Base-by-base conservation (phyloP, 2,888 invertebrate species). In the Drosophila mimica region DNA sequence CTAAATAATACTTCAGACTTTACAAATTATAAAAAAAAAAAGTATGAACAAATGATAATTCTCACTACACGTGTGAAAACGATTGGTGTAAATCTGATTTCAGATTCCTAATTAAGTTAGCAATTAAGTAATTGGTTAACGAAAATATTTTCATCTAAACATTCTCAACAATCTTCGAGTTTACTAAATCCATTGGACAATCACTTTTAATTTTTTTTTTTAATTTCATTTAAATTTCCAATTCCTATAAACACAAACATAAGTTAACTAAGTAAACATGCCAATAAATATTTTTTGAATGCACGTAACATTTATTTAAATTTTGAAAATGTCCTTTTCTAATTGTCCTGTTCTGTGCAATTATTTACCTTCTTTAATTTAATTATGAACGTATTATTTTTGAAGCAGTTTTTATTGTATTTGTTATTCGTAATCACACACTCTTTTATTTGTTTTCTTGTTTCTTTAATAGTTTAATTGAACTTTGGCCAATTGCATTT, bases 401-500 rank as follows among this genome's bases (percentile, higher is more conserved):
- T 13, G 17, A 30, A 51, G 28, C n/a, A n/a, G 3, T 33, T 46
- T n/a, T 43, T 28, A 20, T 58, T 11, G n/a, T 7, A 20, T 53
- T 15, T n/a, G 17, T 46, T 30, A 30, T 52, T 53, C 33, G 40
- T 25, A 40, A 25, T 20, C 25, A n/a, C 38, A 56, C 60, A 69
- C 75, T 52, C 63, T 60, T 34, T 36, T 15, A 49, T 62, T 51
- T 62, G 9, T 43, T 40, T 13, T 40, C 62, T 53, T 49, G 17
- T 43, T 43, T n/a, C 13, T 51, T 58, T 61, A n/a, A 49, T 63
- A 34, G 31, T 51, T 60, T 60, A 34, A 60, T 74, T 75, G 38
- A 79, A 75, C 57, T 60, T 67, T 52, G 33, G 53, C 63, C 57
- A 66, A 62, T 75, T 66, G 66, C 70, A 70, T 54, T 76, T 54